A percentile compares a stretch with the other conserved stretches of the same genome.
phyloP scores from a whole-genome alignment of 2,888 invertebrate genomes.

The Pyrgus malvae region DNA sequence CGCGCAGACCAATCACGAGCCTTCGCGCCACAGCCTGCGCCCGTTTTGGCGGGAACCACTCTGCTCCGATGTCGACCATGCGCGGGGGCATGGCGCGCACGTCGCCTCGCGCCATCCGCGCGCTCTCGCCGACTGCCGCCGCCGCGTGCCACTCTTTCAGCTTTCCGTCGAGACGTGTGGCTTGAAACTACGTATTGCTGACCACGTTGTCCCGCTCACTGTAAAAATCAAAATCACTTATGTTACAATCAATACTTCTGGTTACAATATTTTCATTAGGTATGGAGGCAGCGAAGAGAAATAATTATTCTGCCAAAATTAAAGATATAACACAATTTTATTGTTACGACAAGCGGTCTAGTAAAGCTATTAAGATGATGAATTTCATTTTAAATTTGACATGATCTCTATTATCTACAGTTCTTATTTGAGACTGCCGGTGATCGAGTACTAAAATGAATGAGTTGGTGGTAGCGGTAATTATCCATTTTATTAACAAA shows the following conservation, averaged over 20 bases:
- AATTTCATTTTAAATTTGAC: no score
- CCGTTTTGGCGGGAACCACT: slow-evolving; percentile 69
- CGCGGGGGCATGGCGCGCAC: slow-evolving; percentile 47
- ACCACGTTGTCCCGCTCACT: slow-evolving; percentile 1
- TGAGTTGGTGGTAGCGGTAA: slow-evolving; percentile 29
- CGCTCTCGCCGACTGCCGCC: slow-evolving; percentile 35
- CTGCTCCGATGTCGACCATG: slow-evolving; percentile 44
- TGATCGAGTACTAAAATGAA: neutral
- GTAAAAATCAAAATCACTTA: slow-evolving; percentile 2
- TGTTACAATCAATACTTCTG: neutral
- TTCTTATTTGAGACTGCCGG: neutral
- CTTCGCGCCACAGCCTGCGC: slow-evolving; percentile 79
- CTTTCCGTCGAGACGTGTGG: slow-evolving; percentile 43
- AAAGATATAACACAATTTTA: no score
- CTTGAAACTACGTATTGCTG: slow-evolving; percentile 14
- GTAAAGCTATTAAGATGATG: no score
- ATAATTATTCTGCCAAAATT: no score
- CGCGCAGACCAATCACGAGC: slow-evolving; percentile 66
- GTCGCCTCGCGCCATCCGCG: slow-evolving; percentile 39
- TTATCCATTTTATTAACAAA: slow-evolving; percentile 57
- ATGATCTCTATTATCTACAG: no score
- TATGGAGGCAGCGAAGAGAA: no score
- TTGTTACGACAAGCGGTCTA: no score
- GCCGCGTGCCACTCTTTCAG: slow-evolving; percentile 46
- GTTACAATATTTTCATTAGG: no score